Percentiles rank a stretch among this genome's conserved stretches.
Conservation (phyloP, 2,113 vertebrate genomes). For the Calonectris borealis region DNA sequence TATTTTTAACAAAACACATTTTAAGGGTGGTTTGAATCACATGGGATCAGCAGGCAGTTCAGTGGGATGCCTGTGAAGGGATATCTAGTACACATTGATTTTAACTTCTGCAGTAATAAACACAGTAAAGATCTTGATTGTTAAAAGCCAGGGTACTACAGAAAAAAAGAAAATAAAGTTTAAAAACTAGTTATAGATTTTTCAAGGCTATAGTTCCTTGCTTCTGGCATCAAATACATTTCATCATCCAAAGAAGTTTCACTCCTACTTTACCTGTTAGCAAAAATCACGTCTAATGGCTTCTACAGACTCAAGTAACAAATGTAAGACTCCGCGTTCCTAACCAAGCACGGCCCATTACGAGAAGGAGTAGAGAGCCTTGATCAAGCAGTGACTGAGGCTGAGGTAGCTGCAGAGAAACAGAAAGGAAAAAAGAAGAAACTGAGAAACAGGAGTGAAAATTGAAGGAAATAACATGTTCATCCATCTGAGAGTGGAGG, state of each 20-base stretch:
- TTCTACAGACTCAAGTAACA: not conserved
- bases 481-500: not conserved
- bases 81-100: not conserved
- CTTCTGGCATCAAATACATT: slow-evolving; percentile 1
- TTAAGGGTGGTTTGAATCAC: not conserved
- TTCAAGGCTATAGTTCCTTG: not conserved
- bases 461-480: not conserved
- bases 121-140: not conserved
- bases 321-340: not conserved
- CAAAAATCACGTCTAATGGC: not conserved
- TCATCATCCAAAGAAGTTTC: not conserved
- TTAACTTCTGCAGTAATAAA: slow-evolving; percentile 37
- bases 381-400: not conserved
- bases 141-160: not conserved
- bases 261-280: not conserved
- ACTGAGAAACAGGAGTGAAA: not conserved
- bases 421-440: not conserved
- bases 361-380: not conserved
- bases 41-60: not conserved
- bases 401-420: not conserved
- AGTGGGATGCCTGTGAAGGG: not conserved
- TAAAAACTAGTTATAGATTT: not conserved
- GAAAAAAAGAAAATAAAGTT: not conserved
- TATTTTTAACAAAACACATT: slow-evolving; percentile 4
- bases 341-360: not conserved